Evolutionary conservation across 2,113 vertebrate genomes (phyloP), one percentile per base, ranked within the genome.

Genomic region (Rana temporaria): DNA sequence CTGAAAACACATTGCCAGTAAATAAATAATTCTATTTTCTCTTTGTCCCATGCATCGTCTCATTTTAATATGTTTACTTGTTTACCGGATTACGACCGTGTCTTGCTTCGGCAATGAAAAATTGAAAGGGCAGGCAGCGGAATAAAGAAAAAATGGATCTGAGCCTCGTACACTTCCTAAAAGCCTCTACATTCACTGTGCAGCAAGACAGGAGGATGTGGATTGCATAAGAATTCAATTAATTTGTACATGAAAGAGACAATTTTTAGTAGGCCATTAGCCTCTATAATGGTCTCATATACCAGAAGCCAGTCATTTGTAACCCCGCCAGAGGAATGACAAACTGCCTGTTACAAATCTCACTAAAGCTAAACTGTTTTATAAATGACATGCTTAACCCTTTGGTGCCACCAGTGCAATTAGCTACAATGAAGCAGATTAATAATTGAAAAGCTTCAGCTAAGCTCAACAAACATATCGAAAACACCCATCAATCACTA

Each of bases 191-290:
- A 87, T 0, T 9, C 64, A 85, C 85, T 85, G 84, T 57, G 77
- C 87, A 81, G 64, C 81, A 88, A 87, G 84, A 68, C 79, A 87
- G 32, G 18, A 38, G 86, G 59, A 90, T 90, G 84, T 85, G 85
- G 88, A 91, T 85, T 91, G 88, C 87, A 91, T 91, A 89, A 87
- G 86, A 90, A 90, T 90, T 85, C 86, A 89, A 88, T 93, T 91
- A 93, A 89, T 92, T 92, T 91, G 85, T 87, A 86, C 87, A 90
- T 89, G 88, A 89, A 92, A 93, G 86, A 85, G 79, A 86, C 76
- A 74, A 85, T 70, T 80, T 84, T 88, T 88, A 90, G 85, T 90
- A 88, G 87, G 73, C 89, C 85, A 89, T 92, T 94, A 92, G 89
- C 88, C 85, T 91, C 84, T 80, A 26, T 89, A 89, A 89, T 87